These are phyloP conservation scores for Monomorium pharaonis DNA, from an alignment of 1,140 invertebrate species.

Conservation along the genomic window DNA sequence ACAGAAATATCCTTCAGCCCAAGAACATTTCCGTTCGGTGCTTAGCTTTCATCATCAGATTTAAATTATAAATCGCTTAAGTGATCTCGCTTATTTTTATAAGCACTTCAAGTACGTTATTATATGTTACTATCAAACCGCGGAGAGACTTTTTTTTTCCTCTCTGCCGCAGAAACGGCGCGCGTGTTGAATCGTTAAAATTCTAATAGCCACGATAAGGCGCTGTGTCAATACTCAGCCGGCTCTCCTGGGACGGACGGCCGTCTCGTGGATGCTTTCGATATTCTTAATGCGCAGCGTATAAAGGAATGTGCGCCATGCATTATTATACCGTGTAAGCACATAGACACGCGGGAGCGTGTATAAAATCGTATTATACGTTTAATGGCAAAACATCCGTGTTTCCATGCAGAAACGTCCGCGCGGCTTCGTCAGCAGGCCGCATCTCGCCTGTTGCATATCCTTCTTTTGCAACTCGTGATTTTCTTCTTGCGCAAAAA, in stretches of 20 bases:
- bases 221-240: neutral
- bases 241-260: neutral
- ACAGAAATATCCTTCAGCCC: neutral
- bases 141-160: neutral
- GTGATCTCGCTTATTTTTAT: neutral
- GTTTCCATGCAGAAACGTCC: neutral
- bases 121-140: neutral
- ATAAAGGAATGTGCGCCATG: conserved; percentile 8
- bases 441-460: neutral
- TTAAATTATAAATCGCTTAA: neutral
- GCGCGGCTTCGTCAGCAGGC: neutral
- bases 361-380: neutral
- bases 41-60: neutral
- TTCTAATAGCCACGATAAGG: conserved; percentile 22
- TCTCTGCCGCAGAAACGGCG: neutral
- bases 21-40: neutral
- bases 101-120: neutral
- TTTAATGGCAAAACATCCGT: neutral
- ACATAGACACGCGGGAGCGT: neutral
- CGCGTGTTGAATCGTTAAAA: neutral
- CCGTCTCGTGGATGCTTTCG: neutral
- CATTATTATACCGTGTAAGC: neutral
- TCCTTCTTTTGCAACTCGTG: neutral
- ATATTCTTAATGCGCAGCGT: conserved; percentile 25
- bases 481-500: conserved; percentile 4